Evolutionary conservation across 2,888 invertebrate genomes (phyloP), one percentile per base, ranked within the genome.

Genomic region (Andrena bucephala): DNA sequence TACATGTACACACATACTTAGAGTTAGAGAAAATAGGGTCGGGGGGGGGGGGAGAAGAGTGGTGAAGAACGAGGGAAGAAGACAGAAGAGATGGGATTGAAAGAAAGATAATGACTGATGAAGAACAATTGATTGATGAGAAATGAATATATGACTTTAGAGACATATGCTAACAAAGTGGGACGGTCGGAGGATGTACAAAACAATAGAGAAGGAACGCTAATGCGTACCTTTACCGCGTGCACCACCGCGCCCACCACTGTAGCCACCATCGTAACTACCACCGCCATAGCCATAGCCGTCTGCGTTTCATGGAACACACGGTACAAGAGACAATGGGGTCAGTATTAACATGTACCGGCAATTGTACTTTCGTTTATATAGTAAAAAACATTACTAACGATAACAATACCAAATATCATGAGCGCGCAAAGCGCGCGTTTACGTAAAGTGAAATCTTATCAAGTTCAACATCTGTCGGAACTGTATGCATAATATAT

Each of bases 251-350:
- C 97, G 97, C 95, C 97, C 97, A 95, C 97, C 96, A 95, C 95
- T 95, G 95, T 97, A 97, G 96, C 97, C 97, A 96, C 97, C 97
- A 95, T 97, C 97, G 96, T 97, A 97, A 95, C 96, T 97, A 96
- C 97, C 97, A 96, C 96, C 96, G 96, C 97, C 97, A 96, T 97
- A 97, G 96, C 97, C 97, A 95, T 95, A 95, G 95, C 95, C 95
- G 95, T 96, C 95, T 95, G 95, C 94, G 92, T 93, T 94, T 92
- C 93, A 94, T 92, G 94, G 93, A 92, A 92, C 93, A 92, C 92
- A 92, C 93, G 92, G 91, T 92, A 92, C 87, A 92, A 93, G 91
- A 93, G 88, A 93, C 89, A 91, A 89, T 91, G 84, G 85, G 82
- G 89, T 92, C 87, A 91, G 88, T 91, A 89, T 89, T 78, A 76